Base-by-base conservation (phyloP, 1,140 invertebrate genomes). In the Orchesella cincta region DNA sequence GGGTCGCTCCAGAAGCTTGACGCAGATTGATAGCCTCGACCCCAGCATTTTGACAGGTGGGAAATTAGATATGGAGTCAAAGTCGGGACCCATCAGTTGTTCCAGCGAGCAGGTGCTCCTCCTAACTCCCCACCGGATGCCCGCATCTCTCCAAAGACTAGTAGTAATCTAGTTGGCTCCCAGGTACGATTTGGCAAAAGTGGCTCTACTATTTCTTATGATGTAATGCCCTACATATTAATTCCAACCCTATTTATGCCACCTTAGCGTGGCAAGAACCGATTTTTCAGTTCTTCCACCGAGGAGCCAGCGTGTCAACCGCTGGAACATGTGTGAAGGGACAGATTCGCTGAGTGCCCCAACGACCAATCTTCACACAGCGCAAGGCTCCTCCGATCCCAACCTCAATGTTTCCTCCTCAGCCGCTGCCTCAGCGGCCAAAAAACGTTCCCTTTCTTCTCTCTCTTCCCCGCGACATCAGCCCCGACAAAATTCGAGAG, bases 1-100 rank as follows among this genome's bases (percentile, higher is more conserved):
- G 90, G 88, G 89, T 79, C 89, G 90, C 78, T 90, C 89, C 33
- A 86, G 89, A 79, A 90, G 89, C 83, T 83, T 90, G 81, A 90
- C 89, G 79, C 89, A 90, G 83, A 86, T 91, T 80, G 89, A 90
- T 84, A 86, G 87, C 64, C 83, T 90, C 81, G 88, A 89, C 82
- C 87, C 87, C 85, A 86, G 85, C 73, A 88, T 36, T 73, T 26
- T 89, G 85, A 84, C 88, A 79, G 86, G 88, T 76, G 83, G 85
- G 83, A 85, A 78, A 83, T 84, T 76, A 74, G 81, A 81, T 72
- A 83, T 87, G 79, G 85, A 87, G 78, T 85, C 84, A 18, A 83
- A 83, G 78, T 86, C 85, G 12, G 86, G 86, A 80, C 85, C 86
- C 71, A 85, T 86, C 82, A 79, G 84, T 83, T 54, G 76, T 71